phyloP scores from a whole-genome alignment of 2,113 vertebrate species.

The Pterophyllum scalare region DNA sequence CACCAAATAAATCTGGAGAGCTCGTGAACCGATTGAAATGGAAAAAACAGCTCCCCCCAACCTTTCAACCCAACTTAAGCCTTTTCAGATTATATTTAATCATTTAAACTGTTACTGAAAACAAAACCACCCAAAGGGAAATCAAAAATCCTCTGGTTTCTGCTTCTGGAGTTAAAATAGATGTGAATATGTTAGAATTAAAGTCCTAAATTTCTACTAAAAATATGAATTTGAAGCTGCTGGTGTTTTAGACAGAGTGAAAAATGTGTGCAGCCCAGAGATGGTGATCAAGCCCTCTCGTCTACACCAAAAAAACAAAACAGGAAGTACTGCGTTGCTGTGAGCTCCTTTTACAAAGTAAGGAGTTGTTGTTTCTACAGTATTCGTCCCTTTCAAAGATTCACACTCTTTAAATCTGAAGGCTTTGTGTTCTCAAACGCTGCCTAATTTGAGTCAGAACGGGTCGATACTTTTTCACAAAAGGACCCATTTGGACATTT shows the following conservation, averaged over 20 bases:
- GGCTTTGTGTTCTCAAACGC: not conserved
- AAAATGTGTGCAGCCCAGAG: too few species aligned
- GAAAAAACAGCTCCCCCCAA: not conserved
- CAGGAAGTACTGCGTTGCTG: not conserved
- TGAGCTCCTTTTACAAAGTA: not conserved
- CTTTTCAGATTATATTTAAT: not conserved
- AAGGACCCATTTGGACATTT: not conserved
- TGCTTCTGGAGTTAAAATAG: not conserved
- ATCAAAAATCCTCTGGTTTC: not conserved
- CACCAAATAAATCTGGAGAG: not conserved
- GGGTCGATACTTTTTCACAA: not conserved
- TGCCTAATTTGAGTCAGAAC: not conserved
- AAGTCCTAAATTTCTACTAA: not conserved
- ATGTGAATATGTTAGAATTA: too few species aligned
- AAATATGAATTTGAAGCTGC: not conserved
- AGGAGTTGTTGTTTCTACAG: not conserved
- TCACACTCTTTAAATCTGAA: not conserved
- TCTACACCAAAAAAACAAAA: not conserved
- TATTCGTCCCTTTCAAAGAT: not conserved
- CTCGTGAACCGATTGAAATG: too few species aligned
- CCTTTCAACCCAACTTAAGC: not conserved
- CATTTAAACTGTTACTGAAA: not conserved
- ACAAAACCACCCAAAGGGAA: not conserved
- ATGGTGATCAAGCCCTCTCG: too few species aligned
- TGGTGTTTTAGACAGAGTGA: too few species aligned